Base-by-base conservation (phyloP, 2,113 vertebrate species). In the Sinocyclocheilus rhinocerous region DNA sequence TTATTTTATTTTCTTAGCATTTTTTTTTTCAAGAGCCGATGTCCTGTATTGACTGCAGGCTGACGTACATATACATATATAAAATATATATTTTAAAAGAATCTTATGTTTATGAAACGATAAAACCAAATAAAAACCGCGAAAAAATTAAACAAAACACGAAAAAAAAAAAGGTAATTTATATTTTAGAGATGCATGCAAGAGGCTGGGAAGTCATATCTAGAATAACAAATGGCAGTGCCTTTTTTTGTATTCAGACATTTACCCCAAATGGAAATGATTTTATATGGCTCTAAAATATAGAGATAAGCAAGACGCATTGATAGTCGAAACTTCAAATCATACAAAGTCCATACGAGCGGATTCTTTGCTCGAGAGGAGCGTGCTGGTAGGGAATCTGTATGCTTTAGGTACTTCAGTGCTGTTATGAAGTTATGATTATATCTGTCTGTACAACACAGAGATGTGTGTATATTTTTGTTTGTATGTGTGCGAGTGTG, bases 181-280 rank as follows among this genome's bases (percentile, higher is more conserved):
- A 95, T 96, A 93, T 94, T 93, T 94, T 94, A 88, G 92, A 93
- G 91, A 93, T 97, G 97, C 96, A 95, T 95, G 96, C 94, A 90
- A 88, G 91, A 95, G 94, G 95, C 96, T 96, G 95, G 93, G 94
- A 95, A 93, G 95, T 96, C 93, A 24, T 95, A 95, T 95, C 93
- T 93, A 97, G 94, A 96, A 96, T 95, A 97, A 96, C 93, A 92
- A 95, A 96, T 93, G 96, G 97, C 97, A 97, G 97, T 98, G 97
- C 97, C 97, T 99, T 95, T 96, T 96, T 91, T 96, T 96, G 92
- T 97, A 96, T 92, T 92, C 93, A 94, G 92, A 94, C 93, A 95
- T 91, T 94, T 93, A 92, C 90, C 92, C 91, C 88, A 92, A 85
- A 88, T 91, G 90, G 95, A 95, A 95, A 92, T 95, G 92, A 93